Evolutionary conservation across 2,797 vertebrate genomes (phyloP), one percentile per base, ranked within the genome.

Genomic region (Streptopelia turtur): DNA sequence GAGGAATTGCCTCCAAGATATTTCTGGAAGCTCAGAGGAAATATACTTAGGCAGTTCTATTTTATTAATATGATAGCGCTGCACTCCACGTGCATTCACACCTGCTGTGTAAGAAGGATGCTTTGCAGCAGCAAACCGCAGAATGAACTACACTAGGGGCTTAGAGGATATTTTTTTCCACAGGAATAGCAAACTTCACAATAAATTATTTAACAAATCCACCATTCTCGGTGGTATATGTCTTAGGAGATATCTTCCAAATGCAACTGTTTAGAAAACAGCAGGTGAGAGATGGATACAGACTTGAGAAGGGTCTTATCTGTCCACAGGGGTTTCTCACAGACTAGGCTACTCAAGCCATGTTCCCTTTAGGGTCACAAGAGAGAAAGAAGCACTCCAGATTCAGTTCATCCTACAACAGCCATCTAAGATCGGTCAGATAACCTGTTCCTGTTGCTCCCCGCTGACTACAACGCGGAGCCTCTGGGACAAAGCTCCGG

Each of bases 1-100:
- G 52, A 88, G 68, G 64, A 93, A 95, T 47, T 72, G 41, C 50
- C 80, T 95, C 91, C 56, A 82, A 88, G 83, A 86, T 95, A 76
- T 65, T 71, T 88, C 69, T 94, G 74, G 88, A 94, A 89, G 59
- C 81, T 59, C 35, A 6, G 74, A 92, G 91, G 83, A 97, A 90
- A 92, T 81, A 93, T 5, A 5, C 41, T 63, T 57, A 88, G 56
- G 60, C 5, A 3, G 47, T 90, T 93, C 52, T 22, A 50, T 88
- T 79, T 95, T 88, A 78, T 90, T 71, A 92, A 72, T 55, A 41
- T 24, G 83, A 63, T 39, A 77, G 57, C 25, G 70, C 72, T 91
- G 56, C 50, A 60, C 75, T 90, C 91, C 15, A 7, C 57, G 56
- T 84, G 91, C 74, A 83, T 74, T 65, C 55, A 24, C 87, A 91